A percentile compares a stretch with the other conserved stretches of the same genome.
Conservation (phyloP, 2,888 invertebrate genomes). For the Noctua pronuba region DNA sequence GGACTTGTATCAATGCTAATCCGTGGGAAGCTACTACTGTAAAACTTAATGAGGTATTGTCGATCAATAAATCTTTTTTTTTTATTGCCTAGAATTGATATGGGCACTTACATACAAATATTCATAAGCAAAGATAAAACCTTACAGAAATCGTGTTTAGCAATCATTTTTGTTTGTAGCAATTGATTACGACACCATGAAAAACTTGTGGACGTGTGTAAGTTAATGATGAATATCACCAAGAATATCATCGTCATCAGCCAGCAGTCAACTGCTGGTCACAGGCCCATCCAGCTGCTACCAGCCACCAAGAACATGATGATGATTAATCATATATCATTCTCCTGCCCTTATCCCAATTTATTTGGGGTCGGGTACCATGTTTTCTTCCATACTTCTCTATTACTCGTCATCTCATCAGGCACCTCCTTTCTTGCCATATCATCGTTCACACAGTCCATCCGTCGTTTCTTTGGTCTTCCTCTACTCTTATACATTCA, state of each 20-base stretch:
- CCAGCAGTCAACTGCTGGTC: not conserved
- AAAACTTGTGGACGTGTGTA: not conserved
- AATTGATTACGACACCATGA: not conserved
- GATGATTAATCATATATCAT: not conserved
- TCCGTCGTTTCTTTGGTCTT: no score
- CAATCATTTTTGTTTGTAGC: not conserved
- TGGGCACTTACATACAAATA: not conserved
- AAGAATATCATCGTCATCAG: not conserved
- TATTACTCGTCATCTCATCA: no score
- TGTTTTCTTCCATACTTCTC: no score
- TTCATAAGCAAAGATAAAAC: not conserved
- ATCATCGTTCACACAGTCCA: no score
- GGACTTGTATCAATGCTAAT: not conserved
- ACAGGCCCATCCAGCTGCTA: not conserved
- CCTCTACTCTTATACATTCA: not conserved
- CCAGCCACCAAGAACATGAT: not conserved
- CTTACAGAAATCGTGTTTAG: conserved; percentile 4
- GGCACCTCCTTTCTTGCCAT: no score
- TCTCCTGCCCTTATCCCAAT: no score
- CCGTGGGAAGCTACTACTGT: no score
- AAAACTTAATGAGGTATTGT: not conserved
- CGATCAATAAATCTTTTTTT: not conserved
- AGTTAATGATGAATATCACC: not conserved
- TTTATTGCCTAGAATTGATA: not conserved
- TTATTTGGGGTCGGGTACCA: no score